Base-by-base conservation (phyloP, 2,797 vertebrate species). In the Poeciliopsis presidionis region DNA sequence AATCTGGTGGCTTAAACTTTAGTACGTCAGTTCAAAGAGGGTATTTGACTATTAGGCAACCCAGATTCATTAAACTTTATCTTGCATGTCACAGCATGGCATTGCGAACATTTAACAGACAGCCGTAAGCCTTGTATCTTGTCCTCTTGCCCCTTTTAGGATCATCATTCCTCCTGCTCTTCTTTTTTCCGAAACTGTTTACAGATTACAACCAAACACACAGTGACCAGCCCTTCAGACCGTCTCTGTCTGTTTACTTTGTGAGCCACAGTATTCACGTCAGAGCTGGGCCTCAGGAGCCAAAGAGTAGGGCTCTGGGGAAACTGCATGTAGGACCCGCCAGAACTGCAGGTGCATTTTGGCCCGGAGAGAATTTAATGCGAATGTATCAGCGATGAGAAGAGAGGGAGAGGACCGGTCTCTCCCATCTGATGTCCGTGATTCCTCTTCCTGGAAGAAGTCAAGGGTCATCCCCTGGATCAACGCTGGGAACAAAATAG, bases 231-330 rank as follows among this genome's bases (percentile, higher is more conserved):
- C 86, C 88, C 78, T 80, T 57, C 78, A 87, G 88, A 88, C 87
- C 84, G 81, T 91, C 85, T 88, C 75, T 83, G 90, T 90, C 86
- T 95, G 93, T 94, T 95, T 94, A 93, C 83, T 76, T 80, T 88
- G 77, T 57, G 47, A 83, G 75, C 81, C 81, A 69, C 75, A 69
- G 86, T 73, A 89, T 63, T 78, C 83, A 91, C 86, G 87, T 92
- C 93, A 92, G 78, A 72, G 63, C 84, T 81, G 86, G 86, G 88
- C 85, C 86, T 77, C 78, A 51, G 73, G 81, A 89, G 86, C 77
- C 87, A 87, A 85, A 73, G 78, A 82, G 11, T 71, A 30, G 71
- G 89, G 30, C 82, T 83, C 87, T 36, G n/a, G 78, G 77, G 87
- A 80, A 63, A 46, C 41, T n/a, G 70, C 84, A 83, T 77, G 59